Evolutionary conservation across 2,113 vertebrate species (phyloP).

Genomic region (Passerina amoena): DNA sequence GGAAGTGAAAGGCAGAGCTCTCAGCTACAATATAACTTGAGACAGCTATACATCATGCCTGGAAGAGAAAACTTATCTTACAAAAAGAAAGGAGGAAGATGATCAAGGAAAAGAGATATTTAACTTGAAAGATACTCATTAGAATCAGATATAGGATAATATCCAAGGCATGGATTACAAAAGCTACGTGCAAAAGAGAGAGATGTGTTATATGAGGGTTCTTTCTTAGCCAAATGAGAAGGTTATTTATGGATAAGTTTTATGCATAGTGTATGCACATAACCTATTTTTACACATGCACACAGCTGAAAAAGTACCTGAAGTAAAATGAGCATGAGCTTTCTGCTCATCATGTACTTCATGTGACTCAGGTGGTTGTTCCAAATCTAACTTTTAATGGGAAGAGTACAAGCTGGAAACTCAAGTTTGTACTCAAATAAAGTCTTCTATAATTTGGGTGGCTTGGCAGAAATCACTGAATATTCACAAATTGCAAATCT

Average conservation of each 20-base stretch:
- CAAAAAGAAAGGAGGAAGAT: neutral
- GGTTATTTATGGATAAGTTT: conserved; percentile 39
- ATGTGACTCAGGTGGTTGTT: neutral
- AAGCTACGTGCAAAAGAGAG: neutral
- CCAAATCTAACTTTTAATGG: neutral
- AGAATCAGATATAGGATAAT: neutral
- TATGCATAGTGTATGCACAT: conserved; percentile 34
- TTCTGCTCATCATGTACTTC: neutral
- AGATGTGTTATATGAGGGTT: neutral
- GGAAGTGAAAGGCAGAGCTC: neutral
- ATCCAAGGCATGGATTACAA: neutral
- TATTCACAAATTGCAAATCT: neutral
- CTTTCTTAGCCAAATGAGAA: neutral
- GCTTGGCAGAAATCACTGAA: neutral
- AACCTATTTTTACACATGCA: conserved; percentile 43
- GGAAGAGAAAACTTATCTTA: neutral
- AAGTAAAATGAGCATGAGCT: neutral
- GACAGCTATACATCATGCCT: neutral
- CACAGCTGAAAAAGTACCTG: neutral
- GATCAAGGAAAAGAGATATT: neutral
- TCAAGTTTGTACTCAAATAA: neutral
- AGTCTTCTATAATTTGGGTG: neutral
- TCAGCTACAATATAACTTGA: neutral
- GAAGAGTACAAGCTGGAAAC: neutral
- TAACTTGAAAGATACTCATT: neutral